These are phyloP conservation scores for Notamacropus eugenii DNA, from an alignment of 2,797 vertebrate species.

Conservation along the genomic window DNA sequence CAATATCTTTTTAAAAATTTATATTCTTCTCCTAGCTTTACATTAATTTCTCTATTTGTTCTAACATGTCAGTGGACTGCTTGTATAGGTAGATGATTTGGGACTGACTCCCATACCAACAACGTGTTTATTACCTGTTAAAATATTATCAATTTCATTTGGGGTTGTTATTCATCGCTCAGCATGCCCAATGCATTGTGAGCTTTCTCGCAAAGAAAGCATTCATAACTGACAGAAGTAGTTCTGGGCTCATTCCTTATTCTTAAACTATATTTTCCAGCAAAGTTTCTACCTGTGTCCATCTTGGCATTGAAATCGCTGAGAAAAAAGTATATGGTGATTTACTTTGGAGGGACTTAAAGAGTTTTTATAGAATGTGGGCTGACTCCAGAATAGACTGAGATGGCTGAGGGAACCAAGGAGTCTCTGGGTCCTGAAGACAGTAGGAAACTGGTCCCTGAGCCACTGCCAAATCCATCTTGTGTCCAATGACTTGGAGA, in stretches of 20 bases:
- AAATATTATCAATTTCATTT: neutral
- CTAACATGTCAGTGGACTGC: neutral
- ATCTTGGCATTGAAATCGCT: neutral
- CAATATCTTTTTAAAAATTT: neutral
- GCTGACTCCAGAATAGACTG: constrained; percentile 29
- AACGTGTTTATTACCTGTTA: neutral
- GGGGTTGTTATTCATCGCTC: neutral
- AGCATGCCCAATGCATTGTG: neutral
- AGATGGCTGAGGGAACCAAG: neutral
- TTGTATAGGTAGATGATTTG: neutral
- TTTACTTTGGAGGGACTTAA: neutral
- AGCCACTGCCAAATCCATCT: neutral
- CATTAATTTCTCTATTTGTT: neutral
- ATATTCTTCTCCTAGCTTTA: neutral
- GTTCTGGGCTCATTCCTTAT: neutral
- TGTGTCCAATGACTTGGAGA: neutral
- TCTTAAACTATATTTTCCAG: neutral
- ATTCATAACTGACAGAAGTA: neutral
- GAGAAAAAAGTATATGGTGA: neutral
- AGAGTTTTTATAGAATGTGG: neutral
- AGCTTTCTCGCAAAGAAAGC: neutral
- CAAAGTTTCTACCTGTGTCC: neutral
- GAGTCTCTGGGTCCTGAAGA: neutral
- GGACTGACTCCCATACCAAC: neutral
- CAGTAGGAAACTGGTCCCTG: neutral